Percentiles rank a stretch among this genome's conserved stretches.
These are phyloP conservation scores for Byasa hedistus DNA, from an alignment of 2,888 invertebrate species.

Conservation along the genomic window DNA sequence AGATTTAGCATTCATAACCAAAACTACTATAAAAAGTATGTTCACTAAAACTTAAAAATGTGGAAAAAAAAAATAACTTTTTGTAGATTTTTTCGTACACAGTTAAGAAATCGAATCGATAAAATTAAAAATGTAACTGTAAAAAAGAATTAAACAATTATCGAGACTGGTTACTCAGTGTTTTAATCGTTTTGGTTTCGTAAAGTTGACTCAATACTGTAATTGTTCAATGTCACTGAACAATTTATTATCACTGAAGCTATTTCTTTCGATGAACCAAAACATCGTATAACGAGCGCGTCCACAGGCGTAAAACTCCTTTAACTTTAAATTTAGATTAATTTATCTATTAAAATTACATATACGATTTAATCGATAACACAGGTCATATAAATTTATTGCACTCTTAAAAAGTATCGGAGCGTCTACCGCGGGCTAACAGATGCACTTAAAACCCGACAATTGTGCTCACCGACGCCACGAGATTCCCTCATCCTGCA, in stretches of 20 bases:
- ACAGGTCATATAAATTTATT: slow-evolving; percentile 29
- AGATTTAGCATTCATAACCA: too few relatives aligned
- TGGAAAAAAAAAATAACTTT: too few relatives aligned
- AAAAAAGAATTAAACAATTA: not conserved
- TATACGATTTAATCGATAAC: slow-evolving; percentile 25
- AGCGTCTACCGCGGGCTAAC: slow-evolving; percentile 27
- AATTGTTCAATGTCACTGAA: not conserved
- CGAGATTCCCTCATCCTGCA: slow-evolving; percentile 1
- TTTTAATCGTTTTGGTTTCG: not conserved
- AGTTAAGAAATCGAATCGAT: too few relatives aligned
- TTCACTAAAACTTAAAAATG: too few relatives aligned
- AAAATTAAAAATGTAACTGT: too few relatives aligned
- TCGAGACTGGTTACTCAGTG: not conserved
- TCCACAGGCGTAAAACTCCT: not conserved
- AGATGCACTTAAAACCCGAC: slow-evolving; percentile 30
- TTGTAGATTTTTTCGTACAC: too few relatives aligned
- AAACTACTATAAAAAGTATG: too few relatives aligned
- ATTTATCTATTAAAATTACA: slow-evolving; percentile 20
- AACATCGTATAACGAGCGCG: not conserved
- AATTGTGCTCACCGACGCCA: slow-evolving; percentile 11
- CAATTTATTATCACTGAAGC: not conserved
- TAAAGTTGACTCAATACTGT: not conserved
- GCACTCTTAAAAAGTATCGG: slow-evolving; percentile 26
- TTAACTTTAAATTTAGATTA: slow-evolving; percentile 13
- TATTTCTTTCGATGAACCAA: not conserved